These are phyloP conservation scores for Acarapis woodi DNA, from an alignment of 1,140 invertebrate species.

Conservation along the genomic window DNA sequence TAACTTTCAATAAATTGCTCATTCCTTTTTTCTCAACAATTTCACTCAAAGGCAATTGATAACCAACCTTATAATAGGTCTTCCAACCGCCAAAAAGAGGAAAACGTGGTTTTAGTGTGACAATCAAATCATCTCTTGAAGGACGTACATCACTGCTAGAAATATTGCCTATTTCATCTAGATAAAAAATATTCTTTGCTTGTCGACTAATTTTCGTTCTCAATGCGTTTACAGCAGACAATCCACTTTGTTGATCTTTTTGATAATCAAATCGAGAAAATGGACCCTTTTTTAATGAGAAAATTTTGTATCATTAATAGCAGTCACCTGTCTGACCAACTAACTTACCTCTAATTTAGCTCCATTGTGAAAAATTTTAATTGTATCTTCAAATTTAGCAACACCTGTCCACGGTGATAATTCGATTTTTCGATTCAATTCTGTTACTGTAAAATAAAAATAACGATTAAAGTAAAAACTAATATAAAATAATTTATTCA, in stretches of 20 bases:
- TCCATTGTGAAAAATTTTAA: slow-evolving; percentile 70
- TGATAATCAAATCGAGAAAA: slow-evolving; percentile 88
- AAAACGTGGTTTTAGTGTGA: slow-evolving; percentile 77
- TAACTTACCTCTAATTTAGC: no score
- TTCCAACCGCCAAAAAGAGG: slow-evolving; percentile 97
- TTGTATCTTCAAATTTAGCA: slow-evolving; percentile 78
- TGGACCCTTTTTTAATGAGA: no score
- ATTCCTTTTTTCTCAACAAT: slow-evolving; percentile 46
- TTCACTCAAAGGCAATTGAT: slow-evolving; percentile 89
- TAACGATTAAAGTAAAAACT: no score
- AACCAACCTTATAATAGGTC: slow-evolving; percentile 82
- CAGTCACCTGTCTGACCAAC: no score
- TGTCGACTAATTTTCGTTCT: slow-evolving; percentile 72
- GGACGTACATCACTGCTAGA: slow-evolving; percentile 75
- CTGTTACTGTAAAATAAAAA: slow-evolving; percentile 62
- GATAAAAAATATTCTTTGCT: slow-evolving; percentile 65
- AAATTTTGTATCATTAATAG: no score
- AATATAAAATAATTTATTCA: no score
- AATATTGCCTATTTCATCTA: slow-evolving; percentile 97
- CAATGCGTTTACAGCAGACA: slow-evolving; percentile 64
- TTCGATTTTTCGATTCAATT: slow-evolving; percentile 59
- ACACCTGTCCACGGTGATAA: slow-evolving; percentile 91
- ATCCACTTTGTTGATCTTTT: slow-evolving; percentile 47
- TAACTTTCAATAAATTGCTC: slow-evolving; percentile 60
- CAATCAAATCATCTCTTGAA: slow-evolving; percentile 63